These are phyloP conservation scores for Trachelus iudaicus DNA, from an alignment of 2,888 invertebrate species.

Conservation along the genomic window DNA sequence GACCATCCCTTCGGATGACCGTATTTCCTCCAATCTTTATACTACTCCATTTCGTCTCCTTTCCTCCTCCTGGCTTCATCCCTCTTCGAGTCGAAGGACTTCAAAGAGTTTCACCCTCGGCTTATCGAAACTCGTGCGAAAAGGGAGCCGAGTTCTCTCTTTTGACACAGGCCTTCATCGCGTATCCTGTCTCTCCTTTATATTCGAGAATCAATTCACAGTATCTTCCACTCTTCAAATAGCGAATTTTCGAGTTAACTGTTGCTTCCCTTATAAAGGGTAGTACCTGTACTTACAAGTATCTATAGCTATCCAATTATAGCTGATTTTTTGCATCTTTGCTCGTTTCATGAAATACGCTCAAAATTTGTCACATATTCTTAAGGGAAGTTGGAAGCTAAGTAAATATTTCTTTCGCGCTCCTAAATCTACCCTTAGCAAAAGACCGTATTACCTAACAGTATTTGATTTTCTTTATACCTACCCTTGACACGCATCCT, in stretches of 20 bases:
- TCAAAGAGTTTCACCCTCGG: background rate
- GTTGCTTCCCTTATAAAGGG: constrained; percentile 26
- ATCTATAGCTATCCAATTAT: background rate
- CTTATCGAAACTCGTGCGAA: background rate
- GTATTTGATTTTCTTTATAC: constrained; percentile 8
- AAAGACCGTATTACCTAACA: background rate
- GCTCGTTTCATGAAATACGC: background rate
- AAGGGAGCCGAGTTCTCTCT: constrained; percentile 2
- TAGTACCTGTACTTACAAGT: background rate
- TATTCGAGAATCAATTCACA: constrained; percentile 32
- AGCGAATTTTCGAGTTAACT: constrained; percentile 26
- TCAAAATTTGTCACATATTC: background rate
- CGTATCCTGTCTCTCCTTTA: constrained; percentile 19
- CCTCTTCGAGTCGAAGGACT: background rate
- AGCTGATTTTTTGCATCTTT: background rate
- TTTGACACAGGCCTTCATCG: background rate
- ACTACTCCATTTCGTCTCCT: background rate
- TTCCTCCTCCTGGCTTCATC: background rate
- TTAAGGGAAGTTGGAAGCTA: background rate
- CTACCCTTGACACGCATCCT: background rate
- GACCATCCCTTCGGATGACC: background rate
- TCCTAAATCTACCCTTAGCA: background rate
- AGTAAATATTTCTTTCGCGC: background rate
- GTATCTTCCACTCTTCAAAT: constrained; percentile 23
- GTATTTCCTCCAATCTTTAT: background rate